phyloP scores from a whole-genome alignment of 2,888 invertebrate genomes.

The Eristalis tenax region DNA sequence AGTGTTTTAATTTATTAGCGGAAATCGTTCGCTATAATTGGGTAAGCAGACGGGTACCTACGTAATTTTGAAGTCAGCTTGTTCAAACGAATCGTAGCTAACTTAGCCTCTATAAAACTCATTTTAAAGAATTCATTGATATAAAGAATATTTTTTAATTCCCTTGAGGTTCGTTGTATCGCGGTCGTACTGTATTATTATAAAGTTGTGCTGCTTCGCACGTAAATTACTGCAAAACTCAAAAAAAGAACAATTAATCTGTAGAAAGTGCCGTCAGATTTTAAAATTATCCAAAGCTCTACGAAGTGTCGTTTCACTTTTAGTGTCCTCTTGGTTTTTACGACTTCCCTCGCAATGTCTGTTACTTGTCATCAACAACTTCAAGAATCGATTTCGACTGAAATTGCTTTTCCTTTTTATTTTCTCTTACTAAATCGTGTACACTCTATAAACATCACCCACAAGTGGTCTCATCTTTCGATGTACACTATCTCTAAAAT shows the following conservation, averaged over 20 bases:
- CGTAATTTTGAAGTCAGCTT: too few relatives aligned
- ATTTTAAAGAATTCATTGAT: too few relatives aligned
- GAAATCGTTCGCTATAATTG: too few relatives aligned
- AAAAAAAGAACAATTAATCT: conserved; percentile 5
- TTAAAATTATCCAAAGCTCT: neutral
- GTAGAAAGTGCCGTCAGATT: neutral
- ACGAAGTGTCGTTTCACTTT: conserved; percentile 12
- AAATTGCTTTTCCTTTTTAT: conserved; percentile 13
- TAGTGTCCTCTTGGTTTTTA: conserved; percentile 17
- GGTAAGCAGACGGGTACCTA: too few relatives aligned
- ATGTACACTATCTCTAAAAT: conserved; percentile 5
- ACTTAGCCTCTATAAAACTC: too few relatives aligned
- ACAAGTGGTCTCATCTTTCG: conserved; percentile 7
- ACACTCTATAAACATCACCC: conserved; percentile 36
- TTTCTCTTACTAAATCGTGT: conserved; percentile 23
- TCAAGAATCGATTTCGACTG: conserved; percentile 50
- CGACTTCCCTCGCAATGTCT: conserved; percentile 5
- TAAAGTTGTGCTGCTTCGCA: neutral
- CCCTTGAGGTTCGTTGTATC: too few relatives aligned
- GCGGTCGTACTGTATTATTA: too few relatives aligned
- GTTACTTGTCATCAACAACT: conserved; percentile 39
- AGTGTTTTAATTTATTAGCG: too few relatives aligned
- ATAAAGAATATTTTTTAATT: too few relatives aligned
- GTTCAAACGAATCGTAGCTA: too few relatives aligned
- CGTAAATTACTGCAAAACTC: neutral